Base-by-base conservation (phyloP, 2,113 vertebrate species). In the Nibea albiflora region DNA sequence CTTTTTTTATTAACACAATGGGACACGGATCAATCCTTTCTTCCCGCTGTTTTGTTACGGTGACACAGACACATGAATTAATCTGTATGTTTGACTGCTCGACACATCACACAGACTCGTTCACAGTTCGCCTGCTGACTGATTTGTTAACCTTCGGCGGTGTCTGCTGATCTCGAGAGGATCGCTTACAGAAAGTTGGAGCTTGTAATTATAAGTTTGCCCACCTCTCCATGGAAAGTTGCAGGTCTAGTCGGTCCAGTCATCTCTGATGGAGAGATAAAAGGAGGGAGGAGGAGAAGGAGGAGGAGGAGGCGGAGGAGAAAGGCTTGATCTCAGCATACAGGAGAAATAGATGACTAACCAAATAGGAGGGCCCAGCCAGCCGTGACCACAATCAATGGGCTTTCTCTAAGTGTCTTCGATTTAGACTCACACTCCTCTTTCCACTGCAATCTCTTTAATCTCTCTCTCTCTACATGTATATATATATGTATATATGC, bases 261-360 rank as follows among this genome's bases (percentile, higher is more conserved):
- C 85, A 75, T 90, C 85, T 81, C 61, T 86, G 90, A 90, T 91
- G 84, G 85, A 90, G 89, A 87, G 88, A 89, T 90, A 66, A 78
- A 86, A 81, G 35, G 44, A 46, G 44, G 44, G 14, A 14, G 44
- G 44, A 44, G 42, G 42, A 31, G 28, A 5, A 28, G 26, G 26
- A 26, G 26, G 84, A 84, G 62, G 73, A 76, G 71, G 84, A 78
- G 71, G 66, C 47, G 81, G 70, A 81, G 83, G 44, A 67, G 75
- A 79, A 80, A 79, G 75, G 68, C 85, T 88, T 92, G 90, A 90
- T 92, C 89, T 89, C 88, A 84, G 90, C 87, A 80, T 88, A 90
- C 80, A 70, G 81, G 95, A 96, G 96, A 97, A 96, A 95, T 93
- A 94, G 94, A 96, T 95, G 95, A 94, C 92, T 94, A 95, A 96